Evolutionary conservation across 2,888 invertebrate genomes (phyloP).

Genomic region (Brenthis ino): DNA sequence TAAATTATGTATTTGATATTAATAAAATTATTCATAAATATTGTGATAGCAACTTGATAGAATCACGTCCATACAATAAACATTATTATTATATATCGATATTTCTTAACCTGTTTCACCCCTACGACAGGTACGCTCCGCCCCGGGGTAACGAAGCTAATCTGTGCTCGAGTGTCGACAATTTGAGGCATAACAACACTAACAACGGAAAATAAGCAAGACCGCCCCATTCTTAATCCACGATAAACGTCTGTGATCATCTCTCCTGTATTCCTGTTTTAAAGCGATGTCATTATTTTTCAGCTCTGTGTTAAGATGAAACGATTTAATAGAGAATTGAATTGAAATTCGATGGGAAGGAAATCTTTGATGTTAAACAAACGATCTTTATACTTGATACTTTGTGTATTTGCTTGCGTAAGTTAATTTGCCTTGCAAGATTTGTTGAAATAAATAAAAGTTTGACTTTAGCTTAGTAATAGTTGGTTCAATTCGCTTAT

Average conservation of each 20-base stretch:
- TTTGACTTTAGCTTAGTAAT: no score
- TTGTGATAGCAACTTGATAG: background rate
- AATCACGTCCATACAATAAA: no score
- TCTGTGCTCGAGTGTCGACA: conserved; percentile 82
- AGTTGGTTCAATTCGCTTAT: no score
- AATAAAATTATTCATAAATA: background rate
- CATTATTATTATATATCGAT: conserved; percentile 42
- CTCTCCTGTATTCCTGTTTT: conserved; percentile 27
- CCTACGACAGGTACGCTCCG: conserved; percentile 65
- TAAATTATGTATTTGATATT: no score
- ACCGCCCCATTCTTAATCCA: conserved; percentile 63
- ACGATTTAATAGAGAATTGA: conserved; percentile 14
- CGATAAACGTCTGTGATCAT: conserved; percentile 45
- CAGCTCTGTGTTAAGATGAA: conserved; percentile 15
- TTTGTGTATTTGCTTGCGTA: no score
- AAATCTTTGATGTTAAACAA: background rate
- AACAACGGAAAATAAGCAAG: conserved; percentile 81
- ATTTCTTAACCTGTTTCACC: conserved; percentile 43
- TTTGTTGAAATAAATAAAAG: no score
- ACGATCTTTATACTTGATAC: background rate
- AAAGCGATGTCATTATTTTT: conserved; percentile 27
- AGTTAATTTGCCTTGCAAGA: no score
- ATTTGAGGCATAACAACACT: conserved; percentile 80
- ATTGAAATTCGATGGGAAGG: conserved; percentile 1
- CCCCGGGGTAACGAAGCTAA: conserved; percentile 81